Conservation (phyloP, 2,113 vertebrate species). For the Leiothrix lutea region DNA sequence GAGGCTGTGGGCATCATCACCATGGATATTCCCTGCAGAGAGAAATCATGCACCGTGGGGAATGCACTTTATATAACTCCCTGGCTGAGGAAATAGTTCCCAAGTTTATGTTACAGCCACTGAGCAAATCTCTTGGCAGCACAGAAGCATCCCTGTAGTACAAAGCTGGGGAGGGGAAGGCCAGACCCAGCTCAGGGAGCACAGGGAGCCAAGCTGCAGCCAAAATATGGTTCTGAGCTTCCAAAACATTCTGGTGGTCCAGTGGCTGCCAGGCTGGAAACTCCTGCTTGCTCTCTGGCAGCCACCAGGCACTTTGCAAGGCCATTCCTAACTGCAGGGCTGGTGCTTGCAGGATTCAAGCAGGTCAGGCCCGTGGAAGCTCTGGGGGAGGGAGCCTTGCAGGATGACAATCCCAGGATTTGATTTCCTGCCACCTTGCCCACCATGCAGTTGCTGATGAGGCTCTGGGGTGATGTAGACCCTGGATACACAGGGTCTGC, state of each 20-base stretch:
- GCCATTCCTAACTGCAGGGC: not conserved
- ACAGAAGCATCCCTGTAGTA: not conserved
- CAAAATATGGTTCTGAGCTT: not conserved
- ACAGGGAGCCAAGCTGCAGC: not conserved
- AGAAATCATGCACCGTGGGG: not conserved
- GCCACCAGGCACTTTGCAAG: not conserved
- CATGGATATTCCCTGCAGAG: slow-evolving; percentile 20
- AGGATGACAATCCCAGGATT: not conserved
- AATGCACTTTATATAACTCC: not conserved
- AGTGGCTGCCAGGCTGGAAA: not conserved
- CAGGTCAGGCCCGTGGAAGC: not conserved
- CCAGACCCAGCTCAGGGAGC: not conserved
- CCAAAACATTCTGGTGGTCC: not conserved
- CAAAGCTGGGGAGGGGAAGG: not conserved
- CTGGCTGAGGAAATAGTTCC: not conserved
- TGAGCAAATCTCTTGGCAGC: not conserved
- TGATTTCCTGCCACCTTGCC: not conserved
- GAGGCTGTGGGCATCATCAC: slow-evolving; percentile 30
- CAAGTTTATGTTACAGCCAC: not conserved
- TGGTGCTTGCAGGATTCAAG: not conserved
- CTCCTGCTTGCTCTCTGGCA: not conserved
- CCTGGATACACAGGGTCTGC: fast-evolving
- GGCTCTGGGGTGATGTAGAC: not conserved
- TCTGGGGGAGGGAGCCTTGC: not conserved
- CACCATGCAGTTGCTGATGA: not conserved